A percentile compares a stretch with the other conserved stretches of the same genome.
These are phyloP conservation scores for Belonocnema kinseyi DNA, from an alignment of 1,140 invertebrate species.

Conservation along the genomic window DNA sequence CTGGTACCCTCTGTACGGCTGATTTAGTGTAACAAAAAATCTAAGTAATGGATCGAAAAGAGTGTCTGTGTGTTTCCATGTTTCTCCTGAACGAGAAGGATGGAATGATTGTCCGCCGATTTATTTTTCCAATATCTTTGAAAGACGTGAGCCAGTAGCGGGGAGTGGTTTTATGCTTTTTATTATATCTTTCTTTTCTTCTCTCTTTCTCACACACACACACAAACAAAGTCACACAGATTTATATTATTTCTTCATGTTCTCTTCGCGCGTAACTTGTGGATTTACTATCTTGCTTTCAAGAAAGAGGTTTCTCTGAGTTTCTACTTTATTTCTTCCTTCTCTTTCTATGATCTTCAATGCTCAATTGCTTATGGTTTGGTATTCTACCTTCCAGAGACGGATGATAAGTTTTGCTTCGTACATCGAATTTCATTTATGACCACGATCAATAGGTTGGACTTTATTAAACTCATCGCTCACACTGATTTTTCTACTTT, in stretches of 20 bases:
- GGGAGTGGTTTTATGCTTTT: constrained; percentile 37
- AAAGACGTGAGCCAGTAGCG: constrained; percentile 46
- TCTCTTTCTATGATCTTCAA: neutral
- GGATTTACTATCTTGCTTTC: too few species aligned
- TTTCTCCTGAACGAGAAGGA: constrained; percentile 31
- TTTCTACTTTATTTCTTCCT: constrained; percentile 8
- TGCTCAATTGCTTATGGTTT: neutral
- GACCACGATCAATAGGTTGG: constrained; percentile 25
- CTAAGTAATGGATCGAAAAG: neutral
- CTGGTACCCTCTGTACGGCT: neutral
- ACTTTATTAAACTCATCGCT: constrained; percentile 26
- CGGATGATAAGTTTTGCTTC: constrained; percentile 27
- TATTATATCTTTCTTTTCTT: constrained; percentile 37
- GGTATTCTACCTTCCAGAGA: neutral
- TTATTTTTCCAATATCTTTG: constrained; percentile 51
- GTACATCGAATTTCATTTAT: constrained; percentile 25
- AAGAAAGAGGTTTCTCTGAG: too few species aligned
- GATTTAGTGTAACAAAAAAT: constrained; percentile 13
- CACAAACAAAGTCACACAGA: too few species aligned
- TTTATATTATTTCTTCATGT: too few species aligned
- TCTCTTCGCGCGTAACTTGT: too few species aligned
- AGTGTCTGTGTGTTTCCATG: neutral
- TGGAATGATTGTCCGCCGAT: constrained; percentile 42
- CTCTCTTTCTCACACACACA: constrained; percentile 18
- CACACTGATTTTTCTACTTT: constrained; percentile 26